Evolutionary conservation across 2,888 invertebrate genomes (phyloP).

Genomic region (Sialis fuliginosa): DNA sequence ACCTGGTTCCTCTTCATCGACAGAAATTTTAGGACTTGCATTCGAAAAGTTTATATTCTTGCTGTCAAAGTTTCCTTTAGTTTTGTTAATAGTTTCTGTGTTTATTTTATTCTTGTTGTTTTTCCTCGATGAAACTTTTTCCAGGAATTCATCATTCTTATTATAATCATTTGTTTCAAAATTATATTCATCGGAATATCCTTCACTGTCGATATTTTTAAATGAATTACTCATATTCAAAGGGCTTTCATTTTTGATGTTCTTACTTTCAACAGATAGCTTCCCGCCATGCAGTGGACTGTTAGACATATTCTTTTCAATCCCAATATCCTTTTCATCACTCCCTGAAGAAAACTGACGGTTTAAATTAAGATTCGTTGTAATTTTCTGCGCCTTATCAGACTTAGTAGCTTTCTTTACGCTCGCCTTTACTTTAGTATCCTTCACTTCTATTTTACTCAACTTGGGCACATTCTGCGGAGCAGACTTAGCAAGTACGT

Average conservation of each 20-base stretch:
- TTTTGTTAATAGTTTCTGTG: too few relatives aligned
- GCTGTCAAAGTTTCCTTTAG: too few relatives aligned
- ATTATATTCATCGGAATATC: conserved; percentile 24
- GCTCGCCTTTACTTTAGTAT: conserved; percentile 23
- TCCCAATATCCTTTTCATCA: conserved; percentile 21
- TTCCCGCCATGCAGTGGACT: conserved; percentile 14
- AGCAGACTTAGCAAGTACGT: conserved; percentile 55
- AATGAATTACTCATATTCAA: too few relatives aligned
- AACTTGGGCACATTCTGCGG: conserved; percentile 24
- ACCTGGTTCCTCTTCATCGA: too few relatives aligned
- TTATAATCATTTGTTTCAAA: conserved; percentile 16
- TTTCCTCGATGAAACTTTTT: background rate
- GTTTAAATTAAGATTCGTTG: conserved; percentile 19
- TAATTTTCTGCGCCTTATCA: conserved; percentile 20
- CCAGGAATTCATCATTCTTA: background rate
- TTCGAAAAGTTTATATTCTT: too few relatives aligned
- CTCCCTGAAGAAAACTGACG: conserved; percentile 35
- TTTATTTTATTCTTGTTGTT: background rate
- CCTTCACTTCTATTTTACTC: conserved; percentile 21
- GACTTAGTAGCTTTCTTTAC: conserved; percentile 25
- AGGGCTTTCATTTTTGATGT: conserved; percentile 23
- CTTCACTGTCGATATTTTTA: conserved; percentile 32
- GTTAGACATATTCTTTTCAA: conserved; percentile 12
- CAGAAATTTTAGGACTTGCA: too few relatives aligned
- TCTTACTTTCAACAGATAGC: conserved; percentile 19